Evolutionary conservation across 2,797 vertebrate genomes (phyloP), one percentile per base, ranked within the genome.

Genomic region (Graptemys geographica): DNA sequence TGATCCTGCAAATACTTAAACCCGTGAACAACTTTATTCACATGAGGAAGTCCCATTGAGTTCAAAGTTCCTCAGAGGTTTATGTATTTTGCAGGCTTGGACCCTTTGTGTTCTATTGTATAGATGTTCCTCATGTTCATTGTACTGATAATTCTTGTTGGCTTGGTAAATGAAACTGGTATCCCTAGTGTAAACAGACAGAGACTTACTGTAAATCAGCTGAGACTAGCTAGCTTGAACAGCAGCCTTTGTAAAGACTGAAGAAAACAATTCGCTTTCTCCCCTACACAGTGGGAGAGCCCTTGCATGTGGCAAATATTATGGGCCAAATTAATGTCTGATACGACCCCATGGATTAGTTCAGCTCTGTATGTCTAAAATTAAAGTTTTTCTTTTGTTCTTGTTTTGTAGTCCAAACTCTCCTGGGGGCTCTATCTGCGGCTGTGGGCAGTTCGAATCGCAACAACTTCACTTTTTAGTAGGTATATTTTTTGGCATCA

Each of bases 401-500:
- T 76, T 89, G 79, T 62, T 85, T 79, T 81, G 18, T 47, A 96
- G 95, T 90, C 94, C 31, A 87, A 74, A 65, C 76, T 97, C n/a
- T 96, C 97, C 5, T 98, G 98, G 97, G 95, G 88, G 25, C 65
- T 96, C 2, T 96, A 89, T 88, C 86, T 98, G 41, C 11, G 13
- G 92, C 98, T 97, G 89, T 90, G 97, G 95, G 97, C 92, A 57
- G 11, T 96, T 87, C 93, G 93, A 79, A 85, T 98, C 52, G 97
- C 97, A 85, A 97, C 96, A 53, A 93, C 94, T 89, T 98, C 98
- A 52, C 96, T 99, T 89, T 96, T 96, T 81, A 97, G 98, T 99
- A 98, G 94, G 97, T 98, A 87, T n/a, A 33, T 37, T 47, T 79
- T 49, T 52, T 53, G 10, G n/a, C 8, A 18, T 16, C 49, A 76